Evolutionary conservation across 2,113 vertebrate genomes (phyloP).

Genomic region (Pseudopipra pipra): DNA sequence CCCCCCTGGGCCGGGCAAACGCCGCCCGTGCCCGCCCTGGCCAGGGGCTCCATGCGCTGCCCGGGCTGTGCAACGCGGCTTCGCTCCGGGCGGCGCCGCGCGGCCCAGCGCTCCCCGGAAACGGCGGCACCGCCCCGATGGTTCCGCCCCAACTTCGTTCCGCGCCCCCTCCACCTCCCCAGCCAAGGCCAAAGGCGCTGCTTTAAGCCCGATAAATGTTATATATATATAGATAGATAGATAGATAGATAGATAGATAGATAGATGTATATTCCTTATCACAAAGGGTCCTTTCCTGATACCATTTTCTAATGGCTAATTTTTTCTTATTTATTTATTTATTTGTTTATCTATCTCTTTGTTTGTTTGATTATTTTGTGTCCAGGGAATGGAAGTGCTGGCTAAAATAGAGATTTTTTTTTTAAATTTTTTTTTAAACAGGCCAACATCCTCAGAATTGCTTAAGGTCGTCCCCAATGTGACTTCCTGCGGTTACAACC

Average conservation of each 20-base stretch:
- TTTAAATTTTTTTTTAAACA: background rate
- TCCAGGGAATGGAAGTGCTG: background rate
- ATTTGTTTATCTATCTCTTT: background rate
- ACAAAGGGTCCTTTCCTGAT: too few relatives aligned
- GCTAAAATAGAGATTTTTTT: background rate
- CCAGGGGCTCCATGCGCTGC: background rate
- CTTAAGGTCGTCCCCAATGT: background rate
- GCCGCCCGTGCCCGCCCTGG: rapidly evolving
- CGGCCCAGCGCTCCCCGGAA: background rate
- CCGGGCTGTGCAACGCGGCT: background rate
- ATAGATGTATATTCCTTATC: background rate
- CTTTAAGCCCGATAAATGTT: background rate
- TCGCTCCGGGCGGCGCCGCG: background rate
- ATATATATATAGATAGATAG: background rate
- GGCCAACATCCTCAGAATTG: background rate
- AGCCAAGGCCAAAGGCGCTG: background rate
- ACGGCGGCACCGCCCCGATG: background rate
- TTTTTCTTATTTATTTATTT: background rate
- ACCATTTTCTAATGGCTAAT: background rate
- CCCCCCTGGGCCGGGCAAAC: rapidly evolving
- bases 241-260: background rate
- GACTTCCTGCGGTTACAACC: background rate
- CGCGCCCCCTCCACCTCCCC: rapidly evolving
- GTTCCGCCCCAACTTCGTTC: background rate
- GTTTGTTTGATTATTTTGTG: background rate